A percentile compares a stretch with the other conserved stretches of the same genome.
phyloP scores from a whole-genome alignment of 2,797 vertebrate species.

The Acipenser ruthenus region DNA sequence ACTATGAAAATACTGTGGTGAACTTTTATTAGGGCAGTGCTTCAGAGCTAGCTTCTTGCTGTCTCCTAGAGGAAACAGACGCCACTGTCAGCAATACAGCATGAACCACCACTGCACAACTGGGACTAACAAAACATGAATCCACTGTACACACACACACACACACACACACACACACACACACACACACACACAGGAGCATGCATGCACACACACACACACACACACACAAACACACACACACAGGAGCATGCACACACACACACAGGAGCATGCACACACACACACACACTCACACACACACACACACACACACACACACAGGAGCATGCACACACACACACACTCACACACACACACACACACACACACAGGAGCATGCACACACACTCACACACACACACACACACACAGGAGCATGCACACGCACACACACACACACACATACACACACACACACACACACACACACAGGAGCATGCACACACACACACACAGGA shows the following conservation, averaged over 20 bases:
- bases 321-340: conserved; percentile 30
- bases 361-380: too few species aligned
- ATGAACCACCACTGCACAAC: not conserved
- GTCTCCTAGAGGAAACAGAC: too few species aligned
- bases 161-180: conserved; percentile 23
- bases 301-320: too few species aligned
- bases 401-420: conserved; percentile 1
- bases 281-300: conserved; percentile 17
- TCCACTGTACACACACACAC: conserved; percentile 24
- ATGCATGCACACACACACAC: conserved; percentile 9
- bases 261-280: too few species aligned
- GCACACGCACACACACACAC: not conserved
- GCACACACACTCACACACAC: conserved; percentile 24
- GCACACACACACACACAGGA: not conserved
- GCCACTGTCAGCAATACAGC: too few species aligned
- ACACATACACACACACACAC: not conserved
- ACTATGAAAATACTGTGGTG: too few species aligned
- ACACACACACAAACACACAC: not conserved
- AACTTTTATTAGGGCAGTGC: too few species aligned
- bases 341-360: conserved; percentile 33
- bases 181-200: not conserved
- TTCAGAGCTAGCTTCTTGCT: too few species aligned
- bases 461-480: not conserved
- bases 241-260: not conserved
- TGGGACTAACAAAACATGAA: not conserved